These are phyloP conservation scores for Daktulosphaira vitifoliae DNA, from an alignment of 1,140 invertebrate genomes.

Conservation along the genomic window DNA sequence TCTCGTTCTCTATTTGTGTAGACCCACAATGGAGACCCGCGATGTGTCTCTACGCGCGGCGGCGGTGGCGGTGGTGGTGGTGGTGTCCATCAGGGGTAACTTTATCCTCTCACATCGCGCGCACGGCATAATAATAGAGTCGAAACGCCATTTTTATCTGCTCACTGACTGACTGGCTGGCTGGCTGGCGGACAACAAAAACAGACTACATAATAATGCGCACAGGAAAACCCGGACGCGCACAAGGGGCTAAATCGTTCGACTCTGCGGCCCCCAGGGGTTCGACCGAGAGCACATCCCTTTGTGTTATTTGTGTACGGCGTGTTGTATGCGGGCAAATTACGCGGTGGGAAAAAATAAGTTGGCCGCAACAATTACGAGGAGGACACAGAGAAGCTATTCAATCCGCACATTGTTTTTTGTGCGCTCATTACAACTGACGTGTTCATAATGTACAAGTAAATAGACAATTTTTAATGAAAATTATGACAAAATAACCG, in stretches of 20 bases:
- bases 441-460: no score
- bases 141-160: conserved; percentile 32
- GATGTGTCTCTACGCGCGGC: background rate
- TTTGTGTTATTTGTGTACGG: background rate
- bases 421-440: no score
- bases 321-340: conserved; percentile 9
- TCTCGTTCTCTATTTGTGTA: background rate
- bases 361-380: background rate
- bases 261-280: background rate
- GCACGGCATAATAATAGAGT: conserved; percentile 22
- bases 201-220: background rate
- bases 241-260: background rate
- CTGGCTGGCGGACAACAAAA: conserved; percentile 9
- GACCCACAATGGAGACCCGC: background rate
- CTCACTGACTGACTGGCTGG: background rate
- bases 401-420: no score
- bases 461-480: no score
- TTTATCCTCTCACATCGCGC: conserved; percentile 29
- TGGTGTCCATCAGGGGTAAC: conserved; percentile 10
- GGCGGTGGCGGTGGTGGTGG: background rate
- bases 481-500: no score
- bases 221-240: background rate
- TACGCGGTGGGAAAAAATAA: background rate
- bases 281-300: background rate
- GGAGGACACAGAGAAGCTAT: background rate